Evolutionary conservation across 2,888 invertebrate species (phyloP), one percentile per base, ranked within the genome.

Genomic region (Diplolepis rosae): DNA sequence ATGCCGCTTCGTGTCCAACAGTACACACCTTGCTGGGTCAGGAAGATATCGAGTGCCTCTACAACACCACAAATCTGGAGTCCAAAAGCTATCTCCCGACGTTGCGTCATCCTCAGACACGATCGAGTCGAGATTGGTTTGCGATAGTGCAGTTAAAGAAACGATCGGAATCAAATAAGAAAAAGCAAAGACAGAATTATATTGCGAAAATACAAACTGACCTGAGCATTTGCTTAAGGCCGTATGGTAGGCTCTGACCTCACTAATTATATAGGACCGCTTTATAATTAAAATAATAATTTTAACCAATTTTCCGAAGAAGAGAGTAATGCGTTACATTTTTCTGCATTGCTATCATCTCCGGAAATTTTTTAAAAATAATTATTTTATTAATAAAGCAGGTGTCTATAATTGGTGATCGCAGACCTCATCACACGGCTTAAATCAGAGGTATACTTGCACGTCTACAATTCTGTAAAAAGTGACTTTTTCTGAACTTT

Each of bases 1-100:
- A 22, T 66, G 56, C 70, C 70, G 70, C 70, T 52, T 79, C 77
- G 61, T 61, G 61, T 61, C 61, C 61, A 61, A 61, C 61, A 61
- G 61, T 61, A 61, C 61, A 61, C 61, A 61, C 61, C 61, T 61
- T 61, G 61, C 61, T 61, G 39, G 61, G 39, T 61, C 61, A 61
- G 61, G 61, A 61, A 61, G 61, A 61, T 61, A 61, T 61, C 61
- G 61, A 61, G 61, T 61, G 61, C 61, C 61, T 61, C 61, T 39
- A 61, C 39, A 39, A 42, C 39, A 61, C 61, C 61, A 61, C 61
- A 61, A 61, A 61, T 61, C 61, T 61, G 61, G 61, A 61, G 61
- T 61, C 61, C 61, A 61, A 61, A 61, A 61, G 39, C 35, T 42
- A 39, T 56, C 56, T 61, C 39, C 61, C 61, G 61, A 42, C 61